Evolutionary conservation across 2,797 vertebrate species (phyloP), one percentile per base, ranked within the genome.

Genomic region (Thunnus albacares): DNA sequence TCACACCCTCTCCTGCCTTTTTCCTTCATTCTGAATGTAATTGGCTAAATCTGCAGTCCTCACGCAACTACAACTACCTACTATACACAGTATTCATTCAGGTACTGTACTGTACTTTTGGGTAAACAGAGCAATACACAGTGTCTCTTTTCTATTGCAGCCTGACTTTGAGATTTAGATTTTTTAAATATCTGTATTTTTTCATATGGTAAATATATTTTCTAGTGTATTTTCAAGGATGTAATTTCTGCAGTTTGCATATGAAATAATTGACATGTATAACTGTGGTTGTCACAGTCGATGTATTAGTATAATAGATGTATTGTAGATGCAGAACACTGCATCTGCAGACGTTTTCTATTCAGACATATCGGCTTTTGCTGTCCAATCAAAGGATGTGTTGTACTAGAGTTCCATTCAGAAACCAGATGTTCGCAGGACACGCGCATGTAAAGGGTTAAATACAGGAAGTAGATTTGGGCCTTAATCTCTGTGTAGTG

Each of bases 401-500:
- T 59, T 62, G 66, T 81, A 63, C 77, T 24, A 12, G 67, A 69
- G 62, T 52, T 71, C 22, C 53, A 24, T 80, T 71, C 56, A 35
- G 65, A 79, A 73, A 73, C 75, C 89, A 89, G 83, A 87, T 83
- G 79, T 86, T 83, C 1, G 15, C 52, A 60, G 33, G 51, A 47
- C 47, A 57, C 10, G 53, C 45, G 61, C 59, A 68, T 70, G 62
- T 24, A 80, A 81, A 70, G 59, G 58, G 68, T 90, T 88, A 77
- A 89, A 83, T 49, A 69, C 84, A 89, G 79, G 82, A 88, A 80
- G 72, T 79, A 72, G 67, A 87, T 87, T 80, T 77, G 75, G 71
- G 65, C 60, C 79, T 69, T 80, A 51, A 86, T 81, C 76, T 79
- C 41, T 82, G n/a, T 81, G 60, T 83, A 70, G 73, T 89, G 83